Base-by-base conservation (phyloP, 1,140 invertebrate species). In the Hypsibius dujardini region DNA sequence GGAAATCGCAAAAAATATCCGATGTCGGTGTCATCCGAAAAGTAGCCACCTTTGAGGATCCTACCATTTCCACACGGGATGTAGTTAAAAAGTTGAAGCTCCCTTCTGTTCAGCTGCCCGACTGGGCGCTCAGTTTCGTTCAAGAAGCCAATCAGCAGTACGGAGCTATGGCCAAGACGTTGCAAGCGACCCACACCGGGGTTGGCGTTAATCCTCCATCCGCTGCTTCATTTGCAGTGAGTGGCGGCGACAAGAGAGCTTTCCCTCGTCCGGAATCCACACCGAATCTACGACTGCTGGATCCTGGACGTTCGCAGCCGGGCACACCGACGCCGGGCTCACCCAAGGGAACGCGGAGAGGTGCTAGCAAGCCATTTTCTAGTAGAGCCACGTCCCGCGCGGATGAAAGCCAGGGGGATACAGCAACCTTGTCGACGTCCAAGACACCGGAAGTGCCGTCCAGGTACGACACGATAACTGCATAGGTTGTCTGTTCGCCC, bases 121-220 rank as follows among this genome's bases (percentile, higher is more conserved):
- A 67, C 42, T 67, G 62, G 62, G 42, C 45, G 12, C 3, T 42
- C 7, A 67, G 62, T 42, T 67, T 67, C 62, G 62, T 67, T 14
- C 12, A 7, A 7, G 62, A 67, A 12, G 62, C 42, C 7, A 67
- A 67, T 42, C 62, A 67, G 62, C 45, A 67, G 3, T 14, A 67
- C 62, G 7, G 12, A 3, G 7, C 7, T 42, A n/a, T n/a, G n/a
- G n/a, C n/a, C n/a, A n/a, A n/a, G n/a, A n/a, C n/a, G n/a, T n/a
- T n/a, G n/a, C n/a, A n/a, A n/a, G n/a, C n/a, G n/a, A n/a, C n/a
- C n/a, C n/a, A n/a, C n/a, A n/a, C n/a, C n/a, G n/a, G n/a, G n/a
- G n/a, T n/a, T n/a, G n/a, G n/a, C n/a, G n/a, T n/a, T n/a, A 56
- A 56, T 56, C 7, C 50, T 56, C 50, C n/a, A n/a, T 56, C n/a